Base-by-base conservation (phyloP, 2,797 vertebrate genomes). In the Pteronotus mesoamericanus region DNA sequence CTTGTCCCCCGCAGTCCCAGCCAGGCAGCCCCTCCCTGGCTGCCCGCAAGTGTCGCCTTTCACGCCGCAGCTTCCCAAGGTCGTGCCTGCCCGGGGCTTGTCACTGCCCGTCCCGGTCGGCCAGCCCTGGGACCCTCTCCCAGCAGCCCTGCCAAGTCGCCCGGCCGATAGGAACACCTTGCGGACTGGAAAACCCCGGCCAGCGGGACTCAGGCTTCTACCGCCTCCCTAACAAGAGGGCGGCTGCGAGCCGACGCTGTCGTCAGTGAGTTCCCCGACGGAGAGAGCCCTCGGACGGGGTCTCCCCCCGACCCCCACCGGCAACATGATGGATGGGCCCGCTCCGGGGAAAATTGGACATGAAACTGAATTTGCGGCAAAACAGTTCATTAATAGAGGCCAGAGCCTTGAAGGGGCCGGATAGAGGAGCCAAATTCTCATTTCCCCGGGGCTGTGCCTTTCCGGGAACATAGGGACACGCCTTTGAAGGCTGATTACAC, bases 1-100 rank as follows among this genome's bases (percentile, higher is more conserved):
- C 22, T 4, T 5, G 15, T 2, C 16, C 22, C 3, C 26, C 2
- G 39, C 15, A 0, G 3, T 0, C 10, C 22, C 1, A 0, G 26
- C 8, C 44, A 18, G 1, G 2, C 21, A 22, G 37, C 11, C 44
- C 32, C 59, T n/a, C 6, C 0, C 4, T 12, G 19, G 39, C 9
- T 24, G 12, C 11, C 14, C 6, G 8, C 21, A 44, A 37, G 24
- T 4, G 6, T 6, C 5, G 18, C 29, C 5, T 5, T 7, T 26
- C 16, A 46, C 10, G 11, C 55, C 26, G 32, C 0, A 7, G 8
- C 11, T 53, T 51, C 16, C 5, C 2, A 22, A 18, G 14, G 10
- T 15, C 1, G 0, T 4, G 32, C 5, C 7, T 3, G 1, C 1
- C 24, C n/a, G 21, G 57, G 46, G 22, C 34, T 48, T 48, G 26